phyloP scores from a whole-genome alignment of 2,113 vertebrate genomes.

The Rafetus swinhoei region DNA sequence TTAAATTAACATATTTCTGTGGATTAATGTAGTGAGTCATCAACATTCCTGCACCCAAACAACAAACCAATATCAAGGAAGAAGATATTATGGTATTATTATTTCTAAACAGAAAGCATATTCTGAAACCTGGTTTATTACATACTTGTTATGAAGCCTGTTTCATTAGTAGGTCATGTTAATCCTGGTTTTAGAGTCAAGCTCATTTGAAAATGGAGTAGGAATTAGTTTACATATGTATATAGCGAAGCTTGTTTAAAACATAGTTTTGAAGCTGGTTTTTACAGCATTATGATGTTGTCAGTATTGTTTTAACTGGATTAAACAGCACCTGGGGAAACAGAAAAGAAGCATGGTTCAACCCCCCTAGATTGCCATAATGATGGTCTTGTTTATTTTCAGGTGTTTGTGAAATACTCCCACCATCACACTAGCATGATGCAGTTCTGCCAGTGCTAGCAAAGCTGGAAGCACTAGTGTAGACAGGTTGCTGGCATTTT shows the following conservation, averaged over 20 bases:
- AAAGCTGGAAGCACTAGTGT: not conserved
- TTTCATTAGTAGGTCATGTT: not conserved
- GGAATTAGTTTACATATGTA: not conserved
- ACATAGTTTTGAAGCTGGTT: not conserved
- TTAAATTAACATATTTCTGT: constrained; percentile 27
- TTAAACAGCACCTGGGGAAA: not conserved
- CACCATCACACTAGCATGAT: not conserved
- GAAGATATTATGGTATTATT: not conserved
- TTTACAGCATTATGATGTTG: not conserved
- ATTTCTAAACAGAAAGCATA: not conserved
- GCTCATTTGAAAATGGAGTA: constrained; percentile 9
- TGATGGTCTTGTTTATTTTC: not conserved
- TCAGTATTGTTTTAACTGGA: not conserved
- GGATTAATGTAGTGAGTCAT: not conserved
- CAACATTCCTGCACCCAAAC: not conserved
- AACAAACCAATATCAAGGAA: not conserved
- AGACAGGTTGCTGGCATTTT: constrained; percentile 1
- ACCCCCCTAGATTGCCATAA: not conserved
- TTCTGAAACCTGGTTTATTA: not conserved
- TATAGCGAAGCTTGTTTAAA: constrained; percentile 1
- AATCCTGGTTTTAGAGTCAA: not conserved
- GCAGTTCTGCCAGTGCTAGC: not conserved
- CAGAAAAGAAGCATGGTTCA: not conserved
- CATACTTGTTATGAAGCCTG: not conserved
- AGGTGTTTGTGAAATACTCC: not conserved